Evolutionary conservation across 2,797 vertebrate species (phyloP).

Genomic region (Hoplostethus atlanticus): DNA sequence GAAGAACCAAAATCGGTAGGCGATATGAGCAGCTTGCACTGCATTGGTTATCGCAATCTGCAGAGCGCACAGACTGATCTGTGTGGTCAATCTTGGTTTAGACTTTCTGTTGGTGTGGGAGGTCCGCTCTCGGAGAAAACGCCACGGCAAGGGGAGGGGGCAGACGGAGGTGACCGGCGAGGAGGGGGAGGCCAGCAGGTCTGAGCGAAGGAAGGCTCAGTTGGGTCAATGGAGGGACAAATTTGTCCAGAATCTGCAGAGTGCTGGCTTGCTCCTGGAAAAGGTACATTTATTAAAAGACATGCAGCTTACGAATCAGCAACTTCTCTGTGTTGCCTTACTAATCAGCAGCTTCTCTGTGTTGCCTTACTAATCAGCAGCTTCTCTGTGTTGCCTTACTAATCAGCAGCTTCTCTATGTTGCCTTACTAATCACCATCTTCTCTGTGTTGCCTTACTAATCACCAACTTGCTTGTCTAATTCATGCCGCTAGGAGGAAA

Average conservation of each 20-base stretch:
- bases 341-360: too few species aligned
- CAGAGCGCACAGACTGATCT: conserved; percentile 3
- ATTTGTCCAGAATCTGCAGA: conserved; percentile 82
- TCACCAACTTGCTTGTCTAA: neutral
- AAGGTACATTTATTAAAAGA: conserved; percentile 71
- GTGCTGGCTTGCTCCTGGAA: conserved; percentile 82
- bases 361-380: neutral
- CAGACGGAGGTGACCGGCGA: conserved; percentile 11
- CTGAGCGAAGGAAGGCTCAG: conserved; percentile 71
- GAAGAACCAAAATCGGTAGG: conserved; percentile 83
- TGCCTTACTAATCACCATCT: too few species aligned
- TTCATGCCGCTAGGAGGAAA: conserved; percentile 80
- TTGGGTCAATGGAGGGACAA: conserved; percentile 81
- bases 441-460: too few species aligned
- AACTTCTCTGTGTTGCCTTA: too few species aligned
- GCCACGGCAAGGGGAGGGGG: conserved; percentile 53
- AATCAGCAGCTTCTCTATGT: too few species aligned
- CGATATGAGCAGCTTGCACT: neutral
- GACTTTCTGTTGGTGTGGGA: conserved; percentile 88
- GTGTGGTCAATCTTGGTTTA: conserved; percentile 38
- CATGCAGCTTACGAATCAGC: neutral
- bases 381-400: neutral
- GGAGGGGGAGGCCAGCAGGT: conserved; percentile 64
- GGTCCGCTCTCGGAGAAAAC: conserved; percentile 76
- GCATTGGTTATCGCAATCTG: neutral